Conservation (phyloP, 2,797 vertebrate genomes). For the Muscicapa striata region DNA sequence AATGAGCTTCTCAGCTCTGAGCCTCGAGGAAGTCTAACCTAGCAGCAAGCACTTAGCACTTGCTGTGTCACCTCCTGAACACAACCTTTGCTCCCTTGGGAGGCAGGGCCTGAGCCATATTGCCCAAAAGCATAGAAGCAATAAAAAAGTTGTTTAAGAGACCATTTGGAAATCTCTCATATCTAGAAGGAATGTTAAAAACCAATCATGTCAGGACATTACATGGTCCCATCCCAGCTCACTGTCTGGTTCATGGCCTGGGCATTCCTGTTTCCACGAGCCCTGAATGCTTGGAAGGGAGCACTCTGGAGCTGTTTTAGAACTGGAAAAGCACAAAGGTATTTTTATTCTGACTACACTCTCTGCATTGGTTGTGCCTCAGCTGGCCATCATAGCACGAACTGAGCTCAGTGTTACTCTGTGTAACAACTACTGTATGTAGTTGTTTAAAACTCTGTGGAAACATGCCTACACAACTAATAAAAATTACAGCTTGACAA, state of each 20-base stretch:
- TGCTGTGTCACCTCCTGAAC: background rate
- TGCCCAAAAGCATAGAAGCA: background rate
- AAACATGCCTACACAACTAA: background rate
- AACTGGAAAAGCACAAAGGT: background rate
- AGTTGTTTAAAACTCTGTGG: background rate
- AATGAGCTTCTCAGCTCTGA: background rate
- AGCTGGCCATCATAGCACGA: rapidly evolving
- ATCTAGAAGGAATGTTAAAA: background rate
- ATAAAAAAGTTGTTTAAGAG: background rate
- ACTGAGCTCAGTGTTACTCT: background rate
- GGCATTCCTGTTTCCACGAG: background rate
- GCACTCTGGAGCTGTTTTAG: background rate
- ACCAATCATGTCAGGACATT: background rate
- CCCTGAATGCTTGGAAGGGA: background rate
- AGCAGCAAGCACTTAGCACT: background rate
- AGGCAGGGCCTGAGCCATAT: background rate
- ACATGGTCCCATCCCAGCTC: background rate
- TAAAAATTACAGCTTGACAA: background rate
- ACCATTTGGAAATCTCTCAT: background rate
- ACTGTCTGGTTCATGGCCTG: background rate
- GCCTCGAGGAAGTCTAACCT: background rate
- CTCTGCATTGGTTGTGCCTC: background rate
- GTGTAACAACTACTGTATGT: background rate
- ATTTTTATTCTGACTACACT: background rate
- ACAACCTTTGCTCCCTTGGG: background rate